Evolutionary conservation across 2,113 vertebrate genomes (phyloP).

Genomic region (Fregetta grallaria): DNA sequence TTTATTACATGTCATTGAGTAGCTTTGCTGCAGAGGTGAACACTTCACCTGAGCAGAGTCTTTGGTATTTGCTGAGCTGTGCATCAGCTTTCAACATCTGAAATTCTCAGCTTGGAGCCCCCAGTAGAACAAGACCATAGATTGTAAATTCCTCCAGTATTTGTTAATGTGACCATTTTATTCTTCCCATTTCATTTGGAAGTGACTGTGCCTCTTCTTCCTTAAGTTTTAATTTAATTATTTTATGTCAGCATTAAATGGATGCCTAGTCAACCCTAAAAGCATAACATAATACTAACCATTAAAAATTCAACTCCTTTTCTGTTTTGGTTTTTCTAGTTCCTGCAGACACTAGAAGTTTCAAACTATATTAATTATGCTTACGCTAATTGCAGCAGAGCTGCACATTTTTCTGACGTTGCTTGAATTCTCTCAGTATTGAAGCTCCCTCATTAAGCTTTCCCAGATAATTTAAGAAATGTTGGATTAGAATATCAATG

Average conservation of each 20-base stretch:
- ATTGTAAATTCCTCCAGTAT: background rate
- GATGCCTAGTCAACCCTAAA: background rate
- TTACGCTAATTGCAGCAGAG: background rate
- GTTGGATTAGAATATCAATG: background rate
- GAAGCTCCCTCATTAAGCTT: background rate
- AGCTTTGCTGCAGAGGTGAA: background rate
- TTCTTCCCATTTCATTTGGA: background rate
- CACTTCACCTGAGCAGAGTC: background rate
- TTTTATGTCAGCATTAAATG: background rate
- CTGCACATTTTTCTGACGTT: background rate
- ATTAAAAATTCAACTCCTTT: conserved; percentile 6
- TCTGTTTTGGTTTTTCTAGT: background rate
- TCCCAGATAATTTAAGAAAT: background rate
- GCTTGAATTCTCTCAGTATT: background rate
- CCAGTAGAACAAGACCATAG: background rate
- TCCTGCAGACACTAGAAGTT: background rate
- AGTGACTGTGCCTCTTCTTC: background rate
- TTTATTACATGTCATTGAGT: background rate
- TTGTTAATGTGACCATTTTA: background rate
- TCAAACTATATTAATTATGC: background rate
- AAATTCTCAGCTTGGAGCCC: background rate
- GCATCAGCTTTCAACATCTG: background rate
- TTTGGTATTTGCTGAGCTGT: background rate
- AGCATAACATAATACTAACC: background rate
- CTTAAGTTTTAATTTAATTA: background rate